Conservation (phyloP, 2,888 invertebrate species). For the Linnaemya tessellans region DNA sequence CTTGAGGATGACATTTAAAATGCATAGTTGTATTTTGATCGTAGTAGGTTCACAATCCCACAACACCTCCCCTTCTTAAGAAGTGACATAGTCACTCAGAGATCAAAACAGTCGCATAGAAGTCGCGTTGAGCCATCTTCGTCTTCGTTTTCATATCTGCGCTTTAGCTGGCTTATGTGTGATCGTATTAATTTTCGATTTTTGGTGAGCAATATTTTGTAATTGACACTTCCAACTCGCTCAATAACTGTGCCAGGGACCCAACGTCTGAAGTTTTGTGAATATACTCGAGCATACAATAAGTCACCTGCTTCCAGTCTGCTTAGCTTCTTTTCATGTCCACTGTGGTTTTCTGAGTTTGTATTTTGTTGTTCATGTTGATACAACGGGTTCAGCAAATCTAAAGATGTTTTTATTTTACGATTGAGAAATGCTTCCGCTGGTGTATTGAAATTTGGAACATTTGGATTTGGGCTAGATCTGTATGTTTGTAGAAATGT, state of each 20-base stretch:
- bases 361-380: neutral
- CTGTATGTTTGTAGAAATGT: too few species aligned
- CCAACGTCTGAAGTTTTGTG: neutral
- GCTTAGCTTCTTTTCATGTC: conserved; percentile 5
- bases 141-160: neutral
- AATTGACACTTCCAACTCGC: conserved; percentile 1
- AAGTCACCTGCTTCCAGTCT: conserved; percentile 4
- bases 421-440: too few species aligned
- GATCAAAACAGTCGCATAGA: conserved; percentile 5
- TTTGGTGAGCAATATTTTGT: conserved; percentile 18
- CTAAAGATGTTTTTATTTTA: neutral
- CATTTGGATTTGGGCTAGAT: too few species aligned
- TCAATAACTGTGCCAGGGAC: neutral
- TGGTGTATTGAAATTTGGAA: too few species aligned
- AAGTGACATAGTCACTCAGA: conserved; percentile 1
- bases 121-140: neutral
- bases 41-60: neutral
- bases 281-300: neutral
- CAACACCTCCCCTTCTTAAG: conserved; percentile 14
- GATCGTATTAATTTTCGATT: conserved; percentile 21
- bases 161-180: conserved; percentile 11
- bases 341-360: neutral
- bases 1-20: neutral
- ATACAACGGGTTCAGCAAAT: neutral
- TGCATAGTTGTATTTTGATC: neutral